Conservation (phyloP, 2,113 vertebrate species). For the Oryctolagus cuniculus region mOryCun1.1 NC_091439.1:80610001-80610500, state of each 20-base stretch:
- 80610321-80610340: not conserved
- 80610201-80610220: not conserved
- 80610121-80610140: not conserved
- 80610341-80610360: not conserved
- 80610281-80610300: not conserved
- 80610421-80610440: not conserved
- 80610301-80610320: not conserved
- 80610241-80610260: not conserved
- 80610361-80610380: no score
- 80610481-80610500: not conserved
- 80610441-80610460: not conserved
- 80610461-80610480: not conserved
- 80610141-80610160: not conserved
- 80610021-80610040: not conserved
- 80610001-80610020: not conserved
- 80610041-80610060: slow-evolving; percentile 9
- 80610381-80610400: no score
- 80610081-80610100: not conserved
- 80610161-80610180: not conserved
- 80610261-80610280: not conserved
- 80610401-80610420: not conserved
- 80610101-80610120: not conserved
- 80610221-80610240: not conserved
- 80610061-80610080: not conserved
- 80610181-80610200: not conserved